Conservation (phyloP, 1,140 invertebrate genomes). For the Papilio dardanus region DNA sequence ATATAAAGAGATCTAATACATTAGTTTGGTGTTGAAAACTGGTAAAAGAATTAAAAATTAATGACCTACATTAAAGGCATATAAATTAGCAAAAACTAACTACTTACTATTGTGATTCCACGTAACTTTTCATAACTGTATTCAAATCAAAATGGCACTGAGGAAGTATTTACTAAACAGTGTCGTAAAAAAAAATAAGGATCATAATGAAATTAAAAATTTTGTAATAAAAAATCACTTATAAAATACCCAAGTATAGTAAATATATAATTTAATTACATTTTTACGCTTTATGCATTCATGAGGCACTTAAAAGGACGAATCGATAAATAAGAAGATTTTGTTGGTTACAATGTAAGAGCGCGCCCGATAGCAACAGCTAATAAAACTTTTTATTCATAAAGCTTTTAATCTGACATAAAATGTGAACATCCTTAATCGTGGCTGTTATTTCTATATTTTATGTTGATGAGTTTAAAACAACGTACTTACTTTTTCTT, state of each 20-base stretch:
- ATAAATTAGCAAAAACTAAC: too few relatives aligned
- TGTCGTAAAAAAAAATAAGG: background rate
- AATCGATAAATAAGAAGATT: slow-evolving; percentile 17
- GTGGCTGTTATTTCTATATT: slow-evolving; percentile 6
- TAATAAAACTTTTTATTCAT: slow-evolving; percentile 26
- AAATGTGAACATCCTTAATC: background rate
- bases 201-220: background rate
- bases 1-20: background rate
- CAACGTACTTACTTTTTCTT: background rate
- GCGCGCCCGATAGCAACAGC: background rate
- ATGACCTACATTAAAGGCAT: too few relatives aligned
- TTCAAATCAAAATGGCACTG: background rate
- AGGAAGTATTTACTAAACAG: background rate
- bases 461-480: background rate
- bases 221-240: background rate
- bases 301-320: slow-evolving; percentile 9
- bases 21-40: too few relatives aligned
- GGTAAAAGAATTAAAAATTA: too few relatives aligned
- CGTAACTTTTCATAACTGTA: too few relatives aligned
- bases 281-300: slow-evolving; percentile 12
- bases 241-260: background rate
- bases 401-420: slow-evolving; percentile 9
- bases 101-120: too few relatives aligned
- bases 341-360: slow-evolving; percentile 5
- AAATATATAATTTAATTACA: slow-evolving; percentile 3